phyloP scores from a whole-genome alignment of 2,797 vertebrate species.

The Sebastes minor region DNA sequence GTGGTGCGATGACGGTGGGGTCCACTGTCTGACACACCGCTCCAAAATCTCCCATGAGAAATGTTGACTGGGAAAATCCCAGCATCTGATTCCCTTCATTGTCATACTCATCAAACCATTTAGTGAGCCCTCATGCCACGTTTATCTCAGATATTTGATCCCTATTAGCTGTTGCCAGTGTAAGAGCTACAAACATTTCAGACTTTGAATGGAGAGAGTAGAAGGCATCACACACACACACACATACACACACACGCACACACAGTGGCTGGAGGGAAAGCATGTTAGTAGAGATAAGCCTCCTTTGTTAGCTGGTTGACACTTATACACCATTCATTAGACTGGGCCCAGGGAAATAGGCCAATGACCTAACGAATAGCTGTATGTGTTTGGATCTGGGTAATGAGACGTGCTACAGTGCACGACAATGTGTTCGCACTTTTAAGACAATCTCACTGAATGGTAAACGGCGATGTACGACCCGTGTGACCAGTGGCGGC shows the following conservation, averaged over 20 bases:
- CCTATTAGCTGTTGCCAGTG: not conserved
- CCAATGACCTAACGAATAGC: not conserved
- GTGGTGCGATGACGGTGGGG: not conserved
- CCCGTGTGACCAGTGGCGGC: too few relatives aligned
- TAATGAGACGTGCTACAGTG: not conserved
- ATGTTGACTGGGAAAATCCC: not conserved
- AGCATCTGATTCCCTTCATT: not conserved
- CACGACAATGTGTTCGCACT: not conserved
- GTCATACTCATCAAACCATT: not conserved
- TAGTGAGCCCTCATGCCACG: not conserved
- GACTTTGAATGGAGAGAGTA: too few relatives aligned
- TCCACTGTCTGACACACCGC: not conserved
- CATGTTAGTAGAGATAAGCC: constrained; percentile 66
- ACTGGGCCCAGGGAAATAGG: constrained; percentile 29
- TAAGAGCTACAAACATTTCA: not conserved
- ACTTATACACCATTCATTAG: constrained; percentile 64
- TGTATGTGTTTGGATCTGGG: not conserved
- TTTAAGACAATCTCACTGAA: not conserved
- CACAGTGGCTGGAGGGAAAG: constrained; percentile 44
- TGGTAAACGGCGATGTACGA: too few relatives aligned
- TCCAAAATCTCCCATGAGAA: too few relatives aligned
- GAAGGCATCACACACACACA: too few relatives aligned
- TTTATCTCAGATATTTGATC: not conserved
- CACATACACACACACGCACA: not conserved
- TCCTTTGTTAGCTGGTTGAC: constrained; percentile 70